A percentile compares a stretch with the other conserved stretches of the same genome.
phyloP scores from a whole-genome alignment of 2,113 vertebrate genomes.

The Cyphomyrus discorhynchus region DNA sequence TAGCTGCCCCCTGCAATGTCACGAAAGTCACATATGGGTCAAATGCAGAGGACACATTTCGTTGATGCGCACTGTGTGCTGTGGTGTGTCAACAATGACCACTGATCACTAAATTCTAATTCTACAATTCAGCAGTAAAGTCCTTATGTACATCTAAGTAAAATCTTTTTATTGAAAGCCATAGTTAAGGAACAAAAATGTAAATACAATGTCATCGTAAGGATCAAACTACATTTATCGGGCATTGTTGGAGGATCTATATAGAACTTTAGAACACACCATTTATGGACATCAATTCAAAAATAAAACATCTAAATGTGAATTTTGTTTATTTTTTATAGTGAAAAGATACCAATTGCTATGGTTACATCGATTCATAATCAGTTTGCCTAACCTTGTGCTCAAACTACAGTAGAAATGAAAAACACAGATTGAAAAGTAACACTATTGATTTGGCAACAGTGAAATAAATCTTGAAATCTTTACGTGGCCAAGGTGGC shows the following conservation, averaged over 20 bases:
- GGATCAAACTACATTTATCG: neutral
- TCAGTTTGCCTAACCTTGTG: neutral
- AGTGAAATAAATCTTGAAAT: neutral
- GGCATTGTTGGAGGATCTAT: neutral
- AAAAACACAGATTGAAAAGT: neutral
- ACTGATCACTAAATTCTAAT: too few relatives aligned
- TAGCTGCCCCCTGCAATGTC: too few relatives aligned
- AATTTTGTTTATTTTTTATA: neutral
- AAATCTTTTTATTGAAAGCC: neutral
- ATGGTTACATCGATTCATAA: slow-evolving; percentile 5
- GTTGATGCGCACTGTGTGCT: too few relatives aligned
- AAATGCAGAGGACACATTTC: too few relatives aligned
- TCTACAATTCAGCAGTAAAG: neutral
- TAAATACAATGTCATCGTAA: neutral
- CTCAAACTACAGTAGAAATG: neutral
- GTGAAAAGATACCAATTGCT: neutral
- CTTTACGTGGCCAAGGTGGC: neutral
- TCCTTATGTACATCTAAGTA: neutral
- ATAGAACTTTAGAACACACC: neutral
- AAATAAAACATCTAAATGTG: neutral
- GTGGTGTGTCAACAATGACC: too few relatives aligned
- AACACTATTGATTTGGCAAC: neutral
- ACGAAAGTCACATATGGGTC: too few relatives aligned
- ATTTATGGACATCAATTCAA: neutral
- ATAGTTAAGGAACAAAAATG: neutral